A percentile compares a stretch with the other conserved stretches of the same genome.
phyloP scores from a whole-genome alignment of 2,888 invertebrate genomes.

The Mechanitis mazaeus region DNA sequence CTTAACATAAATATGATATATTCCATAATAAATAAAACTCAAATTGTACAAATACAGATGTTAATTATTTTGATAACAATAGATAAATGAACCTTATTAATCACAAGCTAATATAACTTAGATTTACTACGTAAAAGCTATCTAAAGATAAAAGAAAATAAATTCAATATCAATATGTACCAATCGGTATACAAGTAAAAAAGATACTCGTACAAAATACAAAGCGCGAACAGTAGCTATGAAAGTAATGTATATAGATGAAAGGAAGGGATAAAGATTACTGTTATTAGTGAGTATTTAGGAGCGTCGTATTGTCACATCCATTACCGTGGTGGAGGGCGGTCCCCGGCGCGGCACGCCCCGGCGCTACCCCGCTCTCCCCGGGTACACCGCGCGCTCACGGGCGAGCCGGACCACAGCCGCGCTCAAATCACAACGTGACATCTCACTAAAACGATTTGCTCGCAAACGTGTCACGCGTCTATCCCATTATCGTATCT shows the following conservation, averaged over 20 bases:
- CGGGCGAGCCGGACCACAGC: conserved; percentile 7
- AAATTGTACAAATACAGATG: no score
- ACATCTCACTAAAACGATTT: conserved; percentile 66
- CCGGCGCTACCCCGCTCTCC: conserved; percentile 26
- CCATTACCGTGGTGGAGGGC: conserved; percentile 67
- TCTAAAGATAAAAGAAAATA: background rate
- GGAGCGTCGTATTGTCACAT: conserved; percentile 74
- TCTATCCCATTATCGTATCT: conserved; percentile 46
- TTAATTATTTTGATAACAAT: no score
- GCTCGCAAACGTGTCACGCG: conserved; percentile 67
- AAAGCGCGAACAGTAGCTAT: conserved; percentile 3
- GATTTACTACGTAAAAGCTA: no score
- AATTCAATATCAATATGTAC: background rate
- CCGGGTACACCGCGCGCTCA: conserved; percentile 34
- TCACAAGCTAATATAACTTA: no score
- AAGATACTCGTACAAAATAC: background rate
- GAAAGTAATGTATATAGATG: conserved; percentile 21
- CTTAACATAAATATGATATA: no score
- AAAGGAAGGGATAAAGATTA: conserved; percentile 63
- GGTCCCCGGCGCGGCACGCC: conserved; percentile 51
- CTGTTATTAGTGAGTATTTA: conserved; percentile 54
- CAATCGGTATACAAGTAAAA: background rate
- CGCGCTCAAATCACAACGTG: conserved; percentile 31
- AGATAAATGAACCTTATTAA: background rate
- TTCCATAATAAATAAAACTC: no score